These are phyloP conservation scores for Thryonomys swinderianus DNA, from an alignment of 2,113 vertebrate genomes.

Conservation along the genomic window DNA sequence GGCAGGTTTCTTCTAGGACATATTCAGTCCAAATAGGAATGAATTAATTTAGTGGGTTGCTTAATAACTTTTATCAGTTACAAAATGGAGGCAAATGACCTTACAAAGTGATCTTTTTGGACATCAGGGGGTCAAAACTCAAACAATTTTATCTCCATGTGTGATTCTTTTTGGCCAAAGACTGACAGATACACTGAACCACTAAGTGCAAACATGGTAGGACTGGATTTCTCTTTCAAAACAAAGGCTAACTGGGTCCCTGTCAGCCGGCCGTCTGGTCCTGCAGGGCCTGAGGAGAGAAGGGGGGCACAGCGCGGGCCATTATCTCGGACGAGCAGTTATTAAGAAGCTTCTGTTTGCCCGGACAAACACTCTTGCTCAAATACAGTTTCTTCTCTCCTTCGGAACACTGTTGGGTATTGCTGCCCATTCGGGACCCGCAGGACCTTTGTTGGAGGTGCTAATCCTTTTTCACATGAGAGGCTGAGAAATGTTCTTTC, in stretches of 20 bases:
- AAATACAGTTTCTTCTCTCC: slow-evolving; percentile 88
- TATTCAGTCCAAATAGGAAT: slow-evolving; percentile 50
- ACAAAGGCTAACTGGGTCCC: slow-evolving; percentile 78
- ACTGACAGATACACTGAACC: slow-evolving; percentile 66
- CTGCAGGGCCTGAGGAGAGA: slow-evolving; percentile 81
- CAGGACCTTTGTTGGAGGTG: slow-evolving; percentile 90
- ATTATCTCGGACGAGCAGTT: slow-evolving; percentile 86
- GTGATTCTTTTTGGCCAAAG: slow-evolving; percentile 54
- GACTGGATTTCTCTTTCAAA: slow-evolving; percentile 78
- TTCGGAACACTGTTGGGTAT: slow-evolving; percentile 85
- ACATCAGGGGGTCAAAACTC: slow-evolving; percentile 59
- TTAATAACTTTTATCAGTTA: slow-evolving; percentile 28
- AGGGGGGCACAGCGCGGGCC: slow-evolving; percentile 74
- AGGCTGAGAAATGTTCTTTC: slow-evolving; percentile 90
- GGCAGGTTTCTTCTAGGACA: slow-evolving; percentile 1
- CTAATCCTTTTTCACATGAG: slow-evolving; percentile 93
- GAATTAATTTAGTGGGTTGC: slow-evolving; percentile 15
- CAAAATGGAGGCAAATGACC: neutral
- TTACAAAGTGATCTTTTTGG: slow-evolving; percentile 50
- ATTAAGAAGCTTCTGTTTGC: slow-evolving; percentile 89
- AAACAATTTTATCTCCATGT: slow-evolving; percentile 53
- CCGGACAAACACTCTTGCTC: slow-evolving; percentile 87
- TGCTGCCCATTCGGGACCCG: slow-evolving; percentile 87
- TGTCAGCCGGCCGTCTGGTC: slow-evolving; percentile 81
- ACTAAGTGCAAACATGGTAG: slow-evolving; percentile 61